Conservation (phyloP, 1,140 invertebrate genomes). For the Uloborus diversus region DNA sequence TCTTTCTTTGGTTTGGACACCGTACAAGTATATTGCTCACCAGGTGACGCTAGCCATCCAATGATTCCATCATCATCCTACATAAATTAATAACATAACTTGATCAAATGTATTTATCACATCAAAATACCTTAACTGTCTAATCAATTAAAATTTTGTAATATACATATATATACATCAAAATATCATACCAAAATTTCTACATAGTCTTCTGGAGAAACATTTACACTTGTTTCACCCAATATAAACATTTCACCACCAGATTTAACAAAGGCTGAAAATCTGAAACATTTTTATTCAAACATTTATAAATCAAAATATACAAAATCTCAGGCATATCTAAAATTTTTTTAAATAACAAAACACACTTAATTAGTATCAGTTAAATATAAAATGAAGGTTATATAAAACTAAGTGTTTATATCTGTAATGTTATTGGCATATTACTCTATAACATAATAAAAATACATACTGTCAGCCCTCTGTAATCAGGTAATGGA, state of each 20-base stretch:
- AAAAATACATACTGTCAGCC: too few species aligned
- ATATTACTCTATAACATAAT: too few species aligned
- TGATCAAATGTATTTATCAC: too few species aligned
- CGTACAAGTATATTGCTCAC: slow-evolving; percentile 63
- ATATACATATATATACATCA: not conserved
- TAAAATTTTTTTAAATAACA: too few species aligned
- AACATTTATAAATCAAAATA: not conserved
- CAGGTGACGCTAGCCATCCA: slow-evolving; percentile 55
- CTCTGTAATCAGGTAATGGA: too few species aligned
- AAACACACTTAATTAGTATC: too few species aligned
- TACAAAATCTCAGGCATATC: too few species aligned
- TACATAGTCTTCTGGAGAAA: slow-evolving; percentile 57
- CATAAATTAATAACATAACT: not conserved
- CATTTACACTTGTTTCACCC: slow-evolving; percentile 72
- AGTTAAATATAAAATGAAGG: too few species aligned
- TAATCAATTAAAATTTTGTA: too few species aligned
- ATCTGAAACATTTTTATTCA: slow-evolving; percentile 69
- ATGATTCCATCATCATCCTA: slow-evolving; percentile 53
- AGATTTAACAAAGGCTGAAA: slow-evolving; percentile 91
- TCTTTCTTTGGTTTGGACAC: slow-evolving; percentile 98
- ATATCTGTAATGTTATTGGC: too few species aligned
- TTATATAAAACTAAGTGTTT: too few species aligned
- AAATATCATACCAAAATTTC: slow-evolving; percentile 50
- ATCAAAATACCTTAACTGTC: too few species aligned
- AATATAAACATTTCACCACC: slow-evolving; percentile 92